Evolutionary conservation across 1,140 invertebrate genomes (phyloP).

Genomic region (Rhyacophila brunnea): DNA sequence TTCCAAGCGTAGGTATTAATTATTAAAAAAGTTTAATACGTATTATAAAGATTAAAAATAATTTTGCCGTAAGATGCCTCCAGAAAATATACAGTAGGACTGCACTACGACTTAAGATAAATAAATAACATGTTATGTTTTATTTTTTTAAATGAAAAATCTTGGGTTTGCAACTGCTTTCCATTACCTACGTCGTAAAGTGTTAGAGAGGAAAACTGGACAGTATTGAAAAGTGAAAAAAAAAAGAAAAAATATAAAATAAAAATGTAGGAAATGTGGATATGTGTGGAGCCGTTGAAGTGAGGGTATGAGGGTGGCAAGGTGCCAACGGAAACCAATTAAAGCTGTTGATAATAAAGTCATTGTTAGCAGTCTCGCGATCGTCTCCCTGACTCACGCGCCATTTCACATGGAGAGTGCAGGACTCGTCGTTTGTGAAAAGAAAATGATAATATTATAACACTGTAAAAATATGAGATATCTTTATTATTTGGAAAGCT

Average conservation of each 20-base stretch:
- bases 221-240: background rate
- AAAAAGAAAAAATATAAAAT: background rate
- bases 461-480: too few species aligned
- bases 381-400: background rate
- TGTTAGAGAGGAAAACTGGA: background rate
- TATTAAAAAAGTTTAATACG: too few species aligned
- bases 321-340: conserved; percentile 31
- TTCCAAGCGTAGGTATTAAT: too few species aligned
- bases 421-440: too few species aligned
- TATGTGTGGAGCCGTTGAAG: background rate
- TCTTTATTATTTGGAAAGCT: too few species aligned
- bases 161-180: background rate
- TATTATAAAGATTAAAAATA: too few species aligned
- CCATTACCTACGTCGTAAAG: background rate
- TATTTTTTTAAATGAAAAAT: too few species aligned
- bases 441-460: too few species aligned
- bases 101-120: too few species aligned
- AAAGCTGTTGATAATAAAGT: conserved; percentile 32
- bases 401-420: background rate
- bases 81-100: too few species aligned
- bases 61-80: too few species aligned
- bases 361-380: conserved; percentile 18
- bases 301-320: conserved; percentile 1
- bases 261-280: background rate
- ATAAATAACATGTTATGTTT: too few species aligned